Percentiles rank a stretch among this genome's conserved stretches.
phyloP scores from a whole-genome alignment of 2,113 vertebrate species.

The Alectura lathami region DNA sequence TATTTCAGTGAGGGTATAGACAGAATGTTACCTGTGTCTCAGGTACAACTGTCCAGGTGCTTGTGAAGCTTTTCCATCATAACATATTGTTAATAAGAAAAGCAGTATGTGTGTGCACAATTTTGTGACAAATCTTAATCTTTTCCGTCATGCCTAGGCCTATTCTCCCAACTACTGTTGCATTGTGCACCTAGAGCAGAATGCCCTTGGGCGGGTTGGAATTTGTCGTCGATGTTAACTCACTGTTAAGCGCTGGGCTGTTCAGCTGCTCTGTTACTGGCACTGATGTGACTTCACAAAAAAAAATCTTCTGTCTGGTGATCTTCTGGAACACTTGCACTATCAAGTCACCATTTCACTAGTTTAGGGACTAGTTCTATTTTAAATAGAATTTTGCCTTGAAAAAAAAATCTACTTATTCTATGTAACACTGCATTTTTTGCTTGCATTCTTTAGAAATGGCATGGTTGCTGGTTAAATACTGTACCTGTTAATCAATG shows the following conservation, averaged over 20 bases:
- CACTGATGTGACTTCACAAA: not conserved
- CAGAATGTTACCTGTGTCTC: not conserved
- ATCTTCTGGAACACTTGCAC: not conserved
- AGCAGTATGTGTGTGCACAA: not conserved
- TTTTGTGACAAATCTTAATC: not conserved
- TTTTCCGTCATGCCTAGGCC: not conserved
- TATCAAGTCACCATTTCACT: conserved; percentile 69
- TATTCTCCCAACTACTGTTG: not conserved
- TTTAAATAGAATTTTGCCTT: conserved; percentile 40
- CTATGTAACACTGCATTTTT: not conserved
- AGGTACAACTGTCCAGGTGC: not conserved
- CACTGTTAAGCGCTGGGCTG: not conserved
- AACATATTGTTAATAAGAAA: not conserved
- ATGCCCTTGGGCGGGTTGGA: not conserved
- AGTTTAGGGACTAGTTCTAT: not conserved
- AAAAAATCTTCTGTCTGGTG: not conserved
- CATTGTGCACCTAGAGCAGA: accelerated
- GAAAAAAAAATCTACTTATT: not conserved
- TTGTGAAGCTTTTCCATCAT: not conserved
- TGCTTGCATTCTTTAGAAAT: conserved; percentile 39
- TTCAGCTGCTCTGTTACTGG: not conserved
- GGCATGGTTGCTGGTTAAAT: conserved; percentile 22
- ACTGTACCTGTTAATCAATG: not conserved
- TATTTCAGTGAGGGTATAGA: not conserved
- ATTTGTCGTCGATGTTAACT: not conserved